Base-by-base conservation (phyloP, 2,888 invertebrate species). In the Clunio marinus region DNA sequence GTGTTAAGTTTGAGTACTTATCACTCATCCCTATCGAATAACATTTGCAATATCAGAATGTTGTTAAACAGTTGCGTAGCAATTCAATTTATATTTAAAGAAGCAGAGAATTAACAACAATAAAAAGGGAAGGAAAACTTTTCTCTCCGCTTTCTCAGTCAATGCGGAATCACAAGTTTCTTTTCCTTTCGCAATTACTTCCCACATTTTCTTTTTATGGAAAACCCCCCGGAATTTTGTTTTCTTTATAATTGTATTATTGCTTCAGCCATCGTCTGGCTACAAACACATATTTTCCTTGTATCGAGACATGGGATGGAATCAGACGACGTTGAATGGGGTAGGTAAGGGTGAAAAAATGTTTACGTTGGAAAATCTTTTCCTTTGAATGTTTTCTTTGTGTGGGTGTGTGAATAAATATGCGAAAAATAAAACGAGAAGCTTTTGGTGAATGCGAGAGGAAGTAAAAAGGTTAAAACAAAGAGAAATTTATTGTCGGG, bases 321-420 rank as follows among this genome's bases (percentile, higher is more conserved):
- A 51, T 20, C 51, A 51, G 51, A 17, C 51, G n/a, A n/a, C n/a
- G 4, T 57, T 57, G 27, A 24, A 57, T 57, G 57, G 57, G 57
- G 57, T 57, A 57, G 57, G 57, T 57, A 57, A 57, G 57, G 57
- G 57, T 57, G 57, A 57, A 51, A 45, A 41, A 15, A n/a, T n/a
- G n/a, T n/a, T n/a, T n/a, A n/a, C n/a, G n/a, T n/a, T n/a, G n/a
- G n/a, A 51, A 22, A 51, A 13, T 17, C 41, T 51, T 51, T 51
- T 51, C 51, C 22, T 20, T 51, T 51, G n/a, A 51, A 22, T 13
- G 51, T n/a, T n/a, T 10, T 22, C 17, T n/a, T n/a, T n/a, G 51
- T 22, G 20, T 22, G 51, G 2, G 51, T 51, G 17, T 2, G 17
- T 51, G 20, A n/a, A n/a, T n/a, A n/a, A n/a, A n/a, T n/a, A n/a